These are phyloP conservation scores for Gari tellinella DNA, from an alignment of 2,888 invertebrate genomes.

Conservation along the genomic window DNA sequence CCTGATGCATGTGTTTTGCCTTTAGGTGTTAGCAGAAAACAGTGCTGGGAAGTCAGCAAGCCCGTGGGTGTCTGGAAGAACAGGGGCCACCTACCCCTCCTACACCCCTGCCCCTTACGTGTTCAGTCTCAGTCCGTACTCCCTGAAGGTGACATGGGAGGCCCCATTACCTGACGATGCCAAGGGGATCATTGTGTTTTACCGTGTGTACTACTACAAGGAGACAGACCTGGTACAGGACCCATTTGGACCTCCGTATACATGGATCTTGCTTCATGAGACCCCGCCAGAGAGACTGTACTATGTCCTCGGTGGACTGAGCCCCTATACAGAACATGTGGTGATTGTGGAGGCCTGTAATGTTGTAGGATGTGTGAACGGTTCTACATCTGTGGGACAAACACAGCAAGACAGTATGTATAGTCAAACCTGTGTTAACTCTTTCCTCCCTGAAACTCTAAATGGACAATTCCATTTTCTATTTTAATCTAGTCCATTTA, in stretches of 20 bases:
- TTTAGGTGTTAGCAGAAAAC: conserved; percentile 82
- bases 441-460: too few species aligned
- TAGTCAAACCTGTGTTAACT: too few species aligned
- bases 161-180: conserved; percentile 72
- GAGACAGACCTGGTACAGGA: conserved; percentile 65
- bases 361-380: conserved; percentile 82
- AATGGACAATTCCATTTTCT: too few species aligned
- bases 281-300: conserved; percentile 50
- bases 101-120: conserved; percentile 74
- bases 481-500: too few species aligned
- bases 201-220: conserved; percentile 74
- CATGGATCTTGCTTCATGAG: conserved; percentile 71
- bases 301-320: conserved; percentile 67
- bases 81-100: conserved; percentile 77
- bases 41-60: conserved; percentile 81
- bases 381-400: conserved; percentile 71
- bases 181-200: conserved; percentile 73
- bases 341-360: conserved; percentile 81
- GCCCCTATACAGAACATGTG: conserved; percentile 77
- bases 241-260: conserved; percentile 79
- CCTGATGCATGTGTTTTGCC: too few species aligned
- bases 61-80: conserved; percentile 77
- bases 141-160: conserved; percentile 77
- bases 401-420: conserved; percentile 76
- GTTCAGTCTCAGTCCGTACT: conserved; percentile 65